A percentile compares a stretch with the other conserved stretches of the same genome.
phyloP scores from a whole-genome alignment of 2,888 invertebrate genomes.

The Catotricha subobsoleta region DNA sequence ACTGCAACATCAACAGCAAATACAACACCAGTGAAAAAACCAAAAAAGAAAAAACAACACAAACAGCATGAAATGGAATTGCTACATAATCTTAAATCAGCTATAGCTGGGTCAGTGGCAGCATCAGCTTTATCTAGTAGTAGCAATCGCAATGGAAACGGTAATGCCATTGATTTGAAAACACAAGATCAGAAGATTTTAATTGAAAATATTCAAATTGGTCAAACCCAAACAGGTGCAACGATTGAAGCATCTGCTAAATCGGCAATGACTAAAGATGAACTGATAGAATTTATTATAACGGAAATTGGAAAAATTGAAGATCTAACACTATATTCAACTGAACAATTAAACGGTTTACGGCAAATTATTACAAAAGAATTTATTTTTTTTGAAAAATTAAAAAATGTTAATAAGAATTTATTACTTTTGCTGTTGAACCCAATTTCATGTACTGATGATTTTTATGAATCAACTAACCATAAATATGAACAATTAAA shows the following conservation, averaged over 20 bases:
- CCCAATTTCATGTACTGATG: slow-evolving; percentile 17
- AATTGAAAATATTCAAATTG: too few relatives aligned
- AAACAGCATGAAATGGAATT: slow-evolving; percentile 27
- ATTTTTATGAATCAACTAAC: slow-evolving; percentile 7
- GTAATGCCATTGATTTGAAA: slow-evolving; percentile 3
- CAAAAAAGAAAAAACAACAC: slow-evolving; percentile 25
- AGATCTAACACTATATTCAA: slow-evolving; percentile 17
- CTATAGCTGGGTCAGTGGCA: slow-evolving; percentile 18
- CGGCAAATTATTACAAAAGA: slow-evolving; percentile 20
- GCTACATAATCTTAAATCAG: slow-evolving; percentile 24
- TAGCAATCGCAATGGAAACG: too few relatives aligned
- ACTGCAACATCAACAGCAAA: slow-evolving; percentile 4
- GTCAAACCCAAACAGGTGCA: too few relatives aligned
- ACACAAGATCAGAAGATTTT: too few relatives aligned
- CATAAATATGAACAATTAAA: slow-evolving; percentile 10
- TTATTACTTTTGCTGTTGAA: slow-evolving; percentile 23
- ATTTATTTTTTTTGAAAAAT: slow-evolving; percentile 22
- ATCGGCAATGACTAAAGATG: slow-evolving; percentile 9
- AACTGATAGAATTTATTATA: slow-evolving; percentile 14
- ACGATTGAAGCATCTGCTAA: slow-evolving; percentile 5
- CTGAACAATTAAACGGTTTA: slow-evolving; percentile 18
- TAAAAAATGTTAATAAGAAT: slow-evolving; percentile 25
- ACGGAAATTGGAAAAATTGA: slow-evolving; percentile 24
- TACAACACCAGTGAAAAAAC: slow-evolving; percentile 15
- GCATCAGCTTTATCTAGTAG: too few relatives aligned